Evolutionary conservation across 2,888 invertebrate genomes (phyloP), one percentile per base, ranked within the genome.

Genomic region (Nasonia oneida): DNA sequence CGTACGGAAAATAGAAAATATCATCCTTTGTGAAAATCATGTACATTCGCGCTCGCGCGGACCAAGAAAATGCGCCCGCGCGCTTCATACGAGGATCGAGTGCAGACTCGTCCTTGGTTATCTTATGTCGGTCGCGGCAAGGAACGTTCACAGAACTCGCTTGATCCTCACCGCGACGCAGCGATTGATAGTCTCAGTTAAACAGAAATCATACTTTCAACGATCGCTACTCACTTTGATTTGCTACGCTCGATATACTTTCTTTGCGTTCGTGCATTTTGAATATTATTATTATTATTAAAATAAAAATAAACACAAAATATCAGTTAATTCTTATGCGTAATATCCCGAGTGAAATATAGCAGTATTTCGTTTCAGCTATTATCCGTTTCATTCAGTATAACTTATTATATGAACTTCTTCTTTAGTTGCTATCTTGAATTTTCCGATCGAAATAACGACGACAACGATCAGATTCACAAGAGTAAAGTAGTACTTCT

Each of bases 1-100:
- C 87, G 87, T 90, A 88, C 88, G 88, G 88, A 89, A 89, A 90
- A 90, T 89, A 90, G 90, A 90, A 90, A 90, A 90, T 89, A 88
- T 89, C 75, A 89, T 87, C 81, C 85, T 88, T 87, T 84, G 87
- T 84, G 86, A 82, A 86, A 90, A 89, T 89, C 89, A 89, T 90
- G 89, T 90, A 90, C 89, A 90, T 90, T 90, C 89, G 89, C 76
- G 8, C 57, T 64, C 73, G 71, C 82, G 61, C 74, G n/a, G 23
- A 10, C 37, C 23, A 33, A 64, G 75, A 77, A 76, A 70, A 47
- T 42, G 73, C 80, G 73, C 5, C 29, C 67, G 67, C 67, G n/a
- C 71, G 71, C 39, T 71, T 71, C 4, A 86, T 57, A 53, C 71
- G 64, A 70, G 83, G 47, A 64, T 57, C 14, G 37, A 47, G 64